Conservation (phyloP, 2,888 invertebrate genomes). For the Xestia ashworthii region DNA sequence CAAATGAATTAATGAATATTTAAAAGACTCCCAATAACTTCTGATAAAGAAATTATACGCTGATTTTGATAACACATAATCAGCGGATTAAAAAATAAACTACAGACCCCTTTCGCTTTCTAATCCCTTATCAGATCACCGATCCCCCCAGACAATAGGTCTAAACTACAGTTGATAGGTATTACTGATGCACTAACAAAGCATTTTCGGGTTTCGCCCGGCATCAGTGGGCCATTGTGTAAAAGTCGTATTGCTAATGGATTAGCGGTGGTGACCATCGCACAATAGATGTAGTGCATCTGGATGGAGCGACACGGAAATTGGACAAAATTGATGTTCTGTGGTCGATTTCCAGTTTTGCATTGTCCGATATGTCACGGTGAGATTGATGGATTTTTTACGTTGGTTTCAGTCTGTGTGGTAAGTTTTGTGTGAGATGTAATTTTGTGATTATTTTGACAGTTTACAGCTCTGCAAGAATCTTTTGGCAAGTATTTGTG, state of each 20-base stretch:
- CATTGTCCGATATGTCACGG: slow-evolving; percentile 62
- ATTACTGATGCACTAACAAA: slow-evolving; percentile 64
- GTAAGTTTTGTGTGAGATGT: slow-evolving; percentile 3
- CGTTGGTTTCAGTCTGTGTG: slow-evolving; percentile 12
- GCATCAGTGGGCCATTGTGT: slow-evolving; percentile 80
- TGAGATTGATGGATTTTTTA: slow-evolving; percentile 58
- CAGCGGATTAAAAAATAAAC: slow-evolving; percentile 3
- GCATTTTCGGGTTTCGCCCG: slow-evolving; percentile 70
- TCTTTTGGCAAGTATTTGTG: not conserved
- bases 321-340: slow-evolving; percentile 75
- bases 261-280: slow-evolving; percentile 82
- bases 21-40: not conserved
- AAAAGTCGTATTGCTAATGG: slow-evolving; percentile 87
- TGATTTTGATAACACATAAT: not conserved
- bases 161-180: slow-evolving; percentile 45
- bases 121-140: slow-evolving; percentile 8
- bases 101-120: not conserved
- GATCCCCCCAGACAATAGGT: slow-evolving; percentile 2
- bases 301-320: slow-evolving; percentile 73
- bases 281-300: slow-evolving; percentile 69
- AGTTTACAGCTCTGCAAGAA: not conserved
- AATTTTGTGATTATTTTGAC: not conserved
- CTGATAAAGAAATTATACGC: not conserved
- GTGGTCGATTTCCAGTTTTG: slow-evolving; percentile 67
- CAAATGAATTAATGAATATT: not conserved